Conservation (phyloP, 2,113 vertebrate species). For the Eurypyga helias region DNA sequence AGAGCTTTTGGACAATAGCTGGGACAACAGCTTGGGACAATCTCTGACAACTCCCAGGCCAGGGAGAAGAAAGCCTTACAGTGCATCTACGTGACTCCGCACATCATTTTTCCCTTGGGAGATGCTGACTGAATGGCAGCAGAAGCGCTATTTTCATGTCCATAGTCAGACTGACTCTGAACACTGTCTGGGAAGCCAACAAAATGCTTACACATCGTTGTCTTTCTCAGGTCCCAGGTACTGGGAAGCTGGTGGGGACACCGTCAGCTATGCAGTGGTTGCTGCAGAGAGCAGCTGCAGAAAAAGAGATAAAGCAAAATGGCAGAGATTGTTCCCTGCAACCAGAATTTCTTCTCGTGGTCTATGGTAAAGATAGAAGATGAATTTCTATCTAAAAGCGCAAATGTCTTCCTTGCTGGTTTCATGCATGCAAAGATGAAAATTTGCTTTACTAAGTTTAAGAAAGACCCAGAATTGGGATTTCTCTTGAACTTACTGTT, state of each 20-base stretch:
- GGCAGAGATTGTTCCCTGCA: neutral
- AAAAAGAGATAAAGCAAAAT: neutral
- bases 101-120: neutral
- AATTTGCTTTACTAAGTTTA: neutral
- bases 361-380: neutral
- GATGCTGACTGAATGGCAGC: neutral
- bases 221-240: neutral
- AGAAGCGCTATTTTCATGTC: neutral
- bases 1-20: neutral
- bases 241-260: neutral
- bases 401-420: neutral
- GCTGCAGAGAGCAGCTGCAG: neutral
- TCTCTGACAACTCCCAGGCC: neutral
- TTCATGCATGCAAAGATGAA: neutral
- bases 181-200: neutral
- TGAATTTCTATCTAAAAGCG: neutral
- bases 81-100: rapidly evolving
- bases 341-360: neutral
- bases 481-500: neutral
- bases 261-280: neutral
- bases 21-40: neutral
- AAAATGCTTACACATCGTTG: neutral
- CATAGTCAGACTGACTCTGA: neutral
- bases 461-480: neutral
- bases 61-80: neutral